Conservation (phyloP, 2,888 invertebrate genomes). For the Subacronicta megacephala region DNA sequence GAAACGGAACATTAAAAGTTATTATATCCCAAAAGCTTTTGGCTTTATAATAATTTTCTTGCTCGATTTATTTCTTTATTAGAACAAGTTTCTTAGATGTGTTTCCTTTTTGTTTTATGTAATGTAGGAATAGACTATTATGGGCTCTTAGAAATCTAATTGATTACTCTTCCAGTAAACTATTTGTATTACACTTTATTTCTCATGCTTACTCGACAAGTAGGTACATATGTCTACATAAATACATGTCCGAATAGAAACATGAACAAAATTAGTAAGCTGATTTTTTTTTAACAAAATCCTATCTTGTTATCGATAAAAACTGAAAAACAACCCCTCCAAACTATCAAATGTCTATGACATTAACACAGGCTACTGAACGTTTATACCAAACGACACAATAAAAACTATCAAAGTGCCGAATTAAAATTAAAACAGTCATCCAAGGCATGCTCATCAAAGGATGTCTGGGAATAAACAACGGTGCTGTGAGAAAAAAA, state of each 20-base stretch:
- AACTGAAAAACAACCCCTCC: conserved; percentile 7
- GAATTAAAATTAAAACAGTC: conserved; percentile 77
- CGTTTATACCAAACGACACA: conserved; percentile 45
- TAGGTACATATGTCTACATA: no score
- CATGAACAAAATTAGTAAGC: not conserved
- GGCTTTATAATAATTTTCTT: conserved; percentile 67
- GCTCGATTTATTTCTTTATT: conserved; percentile 55
- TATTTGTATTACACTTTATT: no score
- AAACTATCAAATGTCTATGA: conserved; percentile 33
- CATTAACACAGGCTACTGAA: conserved; percentile 29
- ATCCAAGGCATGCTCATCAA: conserved; percentile 77
- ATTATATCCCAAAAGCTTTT: conserved; percentile 76
- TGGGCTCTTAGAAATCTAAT: not conserved
- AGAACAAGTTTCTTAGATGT: conserved; percentile 13
- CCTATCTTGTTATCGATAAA: conserved; percentile 6
- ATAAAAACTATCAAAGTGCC: conserved; percentile 65
- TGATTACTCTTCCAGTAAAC: not conserved
- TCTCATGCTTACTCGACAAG: no score
- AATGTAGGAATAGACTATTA: conserved; percentile 3
- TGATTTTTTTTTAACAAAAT: not conserved
- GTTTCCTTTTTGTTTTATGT: conserved; percentile 11
- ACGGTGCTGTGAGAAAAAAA: conserved; percentile 64
- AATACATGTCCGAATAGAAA: not conserved
- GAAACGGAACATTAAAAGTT: conserved; percentile 81
- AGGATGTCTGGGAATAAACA: conserved; percentile 83